These are phyloP conservation scores for Chrysomallon squamiferum DNA, from an alignment of 1,140 invertebrate species.

Conservation along the genomic window DNA sequence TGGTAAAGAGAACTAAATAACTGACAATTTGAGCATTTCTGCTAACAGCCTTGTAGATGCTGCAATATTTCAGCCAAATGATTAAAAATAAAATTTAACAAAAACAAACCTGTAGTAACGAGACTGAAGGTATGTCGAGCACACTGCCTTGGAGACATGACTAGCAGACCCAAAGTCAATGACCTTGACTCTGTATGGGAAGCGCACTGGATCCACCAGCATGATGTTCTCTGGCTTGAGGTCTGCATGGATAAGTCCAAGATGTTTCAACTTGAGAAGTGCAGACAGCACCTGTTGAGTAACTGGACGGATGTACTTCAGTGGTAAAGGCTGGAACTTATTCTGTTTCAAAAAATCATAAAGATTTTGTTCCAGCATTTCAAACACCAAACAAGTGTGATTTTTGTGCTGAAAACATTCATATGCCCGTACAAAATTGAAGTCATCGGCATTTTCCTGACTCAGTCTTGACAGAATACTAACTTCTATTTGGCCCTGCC, in stretches of 20 bases:
- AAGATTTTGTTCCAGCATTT: conserved; percentile 99
- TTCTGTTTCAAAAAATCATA: conserved; percentile 99
- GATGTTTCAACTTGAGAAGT: conserved; percentile 96
- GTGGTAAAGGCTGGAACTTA: conserved; percentile 96
- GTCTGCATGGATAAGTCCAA: conserved; percentile 99
- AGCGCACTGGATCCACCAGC: conserved; percentile 96
- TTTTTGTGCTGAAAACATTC: conserved; percentile 99
- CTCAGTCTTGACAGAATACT: conserved; percentile 96
- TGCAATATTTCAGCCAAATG: too few relatives aligned
- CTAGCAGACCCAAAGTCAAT: conserved; percentile 99
- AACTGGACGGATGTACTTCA: conserved; percentile 98
- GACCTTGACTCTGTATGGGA: conserved; percentile 94
- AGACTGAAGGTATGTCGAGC: conserved; percentile 99
- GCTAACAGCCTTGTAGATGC: too few relatives aligned
- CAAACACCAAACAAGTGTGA: conserved; percentile 99
- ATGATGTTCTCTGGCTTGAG: conserved; percentile 99
- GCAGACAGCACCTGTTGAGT: conserved; percentile 98
- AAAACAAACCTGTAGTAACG: conserved; percentile 88
- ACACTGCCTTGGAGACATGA: conserved; percentile 98
- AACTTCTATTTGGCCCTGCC: conserved; percentile 99
- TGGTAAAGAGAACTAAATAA: too few relatives aligned
- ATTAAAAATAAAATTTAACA: too few relatives aligned
- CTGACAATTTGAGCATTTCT: too few relatives aligned
- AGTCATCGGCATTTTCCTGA: conserved; percentile 98
- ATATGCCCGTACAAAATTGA: conserved; percentile 98